Evolutionary conservation across 2,797 vertebrate genomes (phyloP), one percentile per base, ranked within the genome.

Genomic region (Typhlichthys eigenmanni): DNA sequence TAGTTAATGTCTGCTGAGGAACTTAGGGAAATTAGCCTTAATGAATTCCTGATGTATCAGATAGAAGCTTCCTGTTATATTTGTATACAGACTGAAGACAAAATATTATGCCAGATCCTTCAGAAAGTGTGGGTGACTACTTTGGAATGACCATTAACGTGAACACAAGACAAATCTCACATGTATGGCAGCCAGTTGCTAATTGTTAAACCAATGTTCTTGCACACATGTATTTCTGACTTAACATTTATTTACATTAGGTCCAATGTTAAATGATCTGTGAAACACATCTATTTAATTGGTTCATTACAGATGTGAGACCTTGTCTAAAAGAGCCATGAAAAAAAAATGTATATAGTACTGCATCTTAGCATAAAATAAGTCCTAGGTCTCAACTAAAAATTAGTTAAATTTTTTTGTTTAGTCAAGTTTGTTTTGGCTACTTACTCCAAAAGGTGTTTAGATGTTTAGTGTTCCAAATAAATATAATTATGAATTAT

Each of bases 211-310:
- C 60, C 14, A 10, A 50, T 24, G 14, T 76, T 59, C 65, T 50
- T 38, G 14, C 68, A 68, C 66, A 4, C 56, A 54, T 5, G 14
- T 24, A 55, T 46, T 71, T 58, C 13, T 69, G 60, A 45, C 53
- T 58, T 46, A 0, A 46, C 14, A 32, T 62, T 59, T 77, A 87
- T 87, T 79, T 84, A 87, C 87, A 34, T 82, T 76, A 85, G 85
- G 85, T 86, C 85, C 83, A 69, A 83, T 50, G 55, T 66, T 55
- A 34, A 52, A 45, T 51, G 9, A 56, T 52, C 19, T 56, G 56
- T 19, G n/a, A 66, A 61, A 74, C 58, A 51, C 54, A 59, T 29
- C 38, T 6, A 2, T 57, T 13, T 13, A 14, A 13, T 48, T 48
- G 54, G 34, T n/a, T 57, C 38, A 57, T n/a, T 14, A 38, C 55